Conservation (phyloP, 1,140 invertebrate species). For the Ephestia elutella region DNA sequence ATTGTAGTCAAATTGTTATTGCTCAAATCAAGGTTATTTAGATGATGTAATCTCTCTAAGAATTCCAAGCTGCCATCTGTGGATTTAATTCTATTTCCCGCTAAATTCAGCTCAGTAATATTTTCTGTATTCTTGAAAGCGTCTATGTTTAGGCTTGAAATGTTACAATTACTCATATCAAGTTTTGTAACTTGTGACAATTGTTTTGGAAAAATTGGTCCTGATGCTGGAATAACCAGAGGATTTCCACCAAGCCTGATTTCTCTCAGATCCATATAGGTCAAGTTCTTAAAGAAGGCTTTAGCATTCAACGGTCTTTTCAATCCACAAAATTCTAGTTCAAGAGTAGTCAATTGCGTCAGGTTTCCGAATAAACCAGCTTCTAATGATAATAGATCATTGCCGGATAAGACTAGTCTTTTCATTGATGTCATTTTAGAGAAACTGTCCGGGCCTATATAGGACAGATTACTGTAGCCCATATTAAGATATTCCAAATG, state of each 20-base stretch:
- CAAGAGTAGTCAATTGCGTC: constrained; percentile 78
- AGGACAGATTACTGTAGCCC: constrained; percentile 81
- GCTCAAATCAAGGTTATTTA: constrained; percentile 79
- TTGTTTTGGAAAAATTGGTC: constrained; percentile 78
- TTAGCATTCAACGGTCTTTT: constrained; percentile 77
- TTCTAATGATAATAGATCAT: constrained; percentile 79
- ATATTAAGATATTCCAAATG: constrained; percentile 82
- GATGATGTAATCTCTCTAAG: constrained; percentile 74
- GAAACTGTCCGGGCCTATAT: constrained; percentile 80
- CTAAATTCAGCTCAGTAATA: constrained; percentile 78
- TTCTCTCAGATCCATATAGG: constrained; percentile 79
- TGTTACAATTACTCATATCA: constrained; percentile 80
- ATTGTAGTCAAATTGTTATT: constrained; percentile 79
- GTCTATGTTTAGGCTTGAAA: constrained; percentile 76
- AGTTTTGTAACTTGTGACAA: constrained; percentile 78
- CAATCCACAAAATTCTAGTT: constrained; percentile 81
- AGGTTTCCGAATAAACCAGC: constrained; percentile 81
- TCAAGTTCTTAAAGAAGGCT: constrained; percentile 80
- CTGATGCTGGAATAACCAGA: constrained; percentile 74
- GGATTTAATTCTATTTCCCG: constrained; percentile 76
- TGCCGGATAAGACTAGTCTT: constrained; percentile 80
- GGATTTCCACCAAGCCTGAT: constrained; percentile 82
- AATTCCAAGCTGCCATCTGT: constrained; percentile 72
- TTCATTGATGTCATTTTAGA: constrained; percentile 81
- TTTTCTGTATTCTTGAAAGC: constrained; percentile 78